These are phyloP conservation scores for Eilema sororculum DNA, from an alignment of 2,888 invertebrate species.

Conservation along the genomic window DNA sequence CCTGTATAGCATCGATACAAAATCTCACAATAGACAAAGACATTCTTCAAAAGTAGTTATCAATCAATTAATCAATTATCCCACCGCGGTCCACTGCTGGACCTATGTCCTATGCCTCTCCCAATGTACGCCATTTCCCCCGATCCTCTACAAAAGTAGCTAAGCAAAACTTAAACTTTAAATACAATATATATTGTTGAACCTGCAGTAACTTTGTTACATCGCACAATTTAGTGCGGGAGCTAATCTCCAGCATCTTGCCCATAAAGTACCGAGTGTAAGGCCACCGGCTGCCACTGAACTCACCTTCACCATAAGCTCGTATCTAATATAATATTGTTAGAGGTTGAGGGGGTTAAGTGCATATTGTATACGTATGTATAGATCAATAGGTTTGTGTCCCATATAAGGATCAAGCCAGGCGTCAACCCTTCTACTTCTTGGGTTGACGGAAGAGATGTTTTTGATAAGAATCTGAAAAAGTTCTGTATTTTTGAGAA, in stretches of 20 bases:
- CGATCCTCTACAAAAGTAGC: not conserved
- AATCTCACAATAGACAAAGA: too few relatives aligned
- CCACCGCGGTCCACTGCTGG: too few relatives aligned
- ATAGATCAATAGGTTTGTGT: not conserved
- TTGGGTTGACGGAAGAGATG: not conserved
- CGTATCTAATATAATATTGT: constrained; percentile 28
- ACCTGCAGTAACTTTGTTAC: constrained; percentile 37
- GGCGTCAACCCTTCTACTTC: not conserved
- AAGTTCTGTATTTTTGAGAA: too few relatives aligned
- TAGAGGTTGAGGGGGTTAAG: constrained; percentile 3
- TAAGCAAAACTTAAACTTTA: constrained; percentile 33
- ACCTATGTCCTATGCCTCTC: too few relatives aligned
- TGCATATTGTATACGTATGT: not conserved
- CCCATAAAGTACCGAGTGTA: constrained; percentile 43
- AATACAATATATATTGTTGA: constrained; percentile 36
- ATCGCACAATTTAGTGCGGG: constrained; percentile 47
- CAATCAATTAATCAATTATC: too few relatives aligned
- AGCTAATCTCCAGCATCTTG: constrained; percentile 50
- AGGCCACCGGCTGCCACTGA: constrained; percentile 24
- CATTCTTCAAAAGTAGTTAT: too few relatives aligned
- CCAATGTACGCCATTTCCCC: too few relatives aligned
- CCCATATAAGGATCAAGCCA: not conserved
- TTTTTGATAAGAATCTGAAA: not conserved
- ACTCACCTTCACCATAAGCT: constrained; percentile 18
- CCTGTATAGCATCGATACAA: too few relatives aligned